Percentiles rank a stretch among this genome's conserved stretches.
These are phyloP conservation scores for Sarcophaga carnaria DNA, from an alignment of 2,888 invertebrate species.

Conservation along the genomic window DNA sequence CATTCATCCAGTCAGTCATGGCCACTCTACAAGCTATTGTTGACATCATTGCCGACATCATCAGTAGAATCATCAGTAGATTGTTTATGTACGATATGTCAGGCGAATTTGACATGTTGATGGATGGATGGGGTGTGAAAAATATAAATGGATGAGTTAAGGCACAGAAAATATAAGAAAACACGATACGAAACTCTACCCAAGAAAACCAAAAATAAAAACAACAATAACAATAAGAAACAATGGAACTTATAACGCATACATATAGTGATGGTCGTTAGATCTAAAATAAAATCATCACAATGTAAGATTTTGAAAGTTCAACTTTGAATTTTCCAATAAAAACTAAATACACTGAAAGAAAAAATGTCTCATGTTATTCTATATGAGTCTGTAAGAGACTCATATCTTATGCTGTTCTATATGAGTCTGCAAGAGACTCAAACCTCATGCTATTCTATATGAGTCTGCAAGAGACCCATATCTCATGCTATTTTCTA, in stretches of 20 bases:
- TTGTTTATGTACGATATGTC: slow-evolving; percentile 77
- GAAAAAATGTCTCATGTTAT: no score
- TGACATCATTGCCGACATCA: not conserved
- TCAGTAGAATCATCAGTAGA: slow-evolving; percentile 47
- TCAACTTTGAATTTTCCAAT: not conserved
- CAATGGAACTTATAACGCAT: not conserved
- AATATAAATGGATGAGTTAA: slow-evolving; percentile 36
- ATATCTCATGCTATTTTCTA: no score
- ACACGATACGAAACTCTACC: slow-evolving; percentile 23
- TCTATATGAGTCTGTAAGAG: no score
- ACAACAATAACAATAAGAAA: not conserved
- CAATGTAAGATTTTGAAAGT: not conserved
- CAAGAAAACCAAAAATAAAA: not conserved
- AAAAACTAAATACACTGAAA: not conserved
- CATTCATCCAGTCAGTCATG: no score
- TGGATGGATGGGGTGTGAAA: slow-evolving; percentile 76
- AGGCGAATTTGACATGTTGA: slow-evolving; percentile 77
- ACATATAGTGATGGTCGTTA: not conserved
- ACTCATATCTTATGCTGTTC: no score
- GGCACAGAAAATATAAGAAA: slow-evolving; percentile 54
- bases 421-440: no score
- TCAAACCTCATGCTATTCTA: no score
- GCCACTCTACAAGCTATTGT: not conserved
- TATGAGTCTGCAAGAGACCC: no score
- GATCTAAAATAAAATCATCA: not conserved